Base-by-base conservation (phyloP, 2,888 invertebrate species). In the Meteorus cinctellus region DNA sequence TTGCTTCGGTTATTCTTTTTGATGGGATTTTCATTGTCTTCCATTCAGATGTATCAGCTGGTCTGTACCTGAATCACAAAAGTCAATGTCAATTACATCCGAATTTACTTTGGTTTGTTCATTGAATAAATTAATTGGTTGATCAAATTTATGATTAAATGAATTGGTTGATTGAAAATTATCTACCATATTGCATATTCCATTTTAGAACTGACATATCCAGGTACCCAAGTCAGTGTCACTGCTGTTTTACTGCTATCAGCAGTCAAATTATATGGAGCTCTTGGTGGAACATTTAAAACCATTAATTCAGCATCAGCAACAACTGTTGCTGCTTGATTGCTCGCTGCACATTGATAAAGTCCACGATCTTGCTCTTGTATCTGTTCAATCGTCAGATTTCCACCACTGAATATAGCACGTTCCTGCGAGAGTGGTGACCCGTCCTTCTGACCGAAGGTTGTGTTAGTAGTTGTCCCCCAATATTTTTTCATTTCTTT, bases 261-360 rank as follows among this genome's bases (percentile, higher is more conserved):
- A 29, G 96, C 96, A 29, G 94, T 93, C 62, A 98, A 92, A 90
- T 96, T 95, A 90, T 96, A 95, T 0, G 98, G 97, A 19, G 97
- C 96, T 84, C 96, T 94, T n/a, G 97, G 97, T 34, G 96, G 95
- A 70, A 95, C 94, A 88, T 96, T 97, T 91, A 96, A 94, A 66
- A 96, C 94, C 89, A 95, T 92, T 77, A 96, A 91, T 91, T 96
- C 96, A 0, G 95, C 93, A 90, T 95, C 95, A 1, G 93, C 93
- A 31, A 93, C 92, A 67, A 97, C 94, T n/a, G 95, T 94, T 63
- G 96, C 96, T 5, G 97, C 97, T 85, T 95, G 96, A 91, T 97
- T 98, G 82, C 94, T 94, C 1, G 96, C 96, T 68, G 94, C 93
- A 88, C 96, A 96, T 87, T 94, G 94, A 89, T 95, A 96, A 84